These are phyloP conservation scores for Chrysemys picta DNA, from an alignment of 2,113 vertebrate species.

Conservation along the genomic window DNA sequence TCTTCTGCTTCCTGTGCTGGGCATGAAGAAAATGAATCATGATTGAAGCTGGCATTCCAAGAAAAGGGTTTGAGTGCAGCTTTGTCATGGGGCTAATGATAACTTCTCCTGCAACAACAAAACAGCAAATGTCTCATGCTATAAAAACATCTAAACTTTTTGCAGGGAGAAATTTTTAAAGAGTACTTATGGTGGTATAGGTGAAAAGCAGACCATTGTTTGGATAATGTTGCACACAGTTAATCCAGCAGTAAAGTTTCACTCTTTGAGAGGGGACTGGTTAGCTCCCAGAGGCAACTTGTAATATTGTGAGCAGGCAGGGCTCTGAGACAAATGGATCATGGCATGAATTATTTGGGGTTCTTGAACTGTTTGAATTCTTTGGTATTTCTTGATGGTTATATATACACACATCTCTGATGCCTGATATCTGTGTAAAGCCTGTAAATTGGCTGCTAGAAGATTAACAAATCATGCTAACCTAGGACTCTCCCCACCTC, in stretches of 20 bases:
- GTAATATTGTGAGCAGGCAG: neutral
- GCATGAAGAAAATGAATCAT: conserved; percentile 35
- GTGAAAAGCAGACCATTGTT: neutral
- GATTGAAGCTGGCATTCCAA: conserved; percentile 70
- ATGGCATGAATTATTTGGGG: neutral
- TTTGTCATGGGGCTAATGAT: neutral
- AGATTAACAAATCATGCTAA: neutral
- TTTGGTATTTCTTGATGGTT: conserved; percentile 18
- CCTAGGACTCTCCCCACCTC: neutral
- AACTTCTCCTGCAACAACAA: conserved; percentile 10
- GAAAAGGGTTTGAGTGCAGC: conserved; percentile 33
- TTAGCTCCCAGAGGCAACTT: neutral
- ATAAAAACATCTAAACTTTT: conserved; percentile 4
- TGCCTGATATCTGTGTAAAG: conserved; percentile 23
- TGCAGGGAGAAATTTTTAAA: conserved; percentile 43
- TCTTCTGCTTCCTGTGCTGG: conserved; percentile 54
- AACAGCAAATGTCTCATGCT: conserved; percentile 22
- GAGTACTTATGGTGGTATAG: neutral
- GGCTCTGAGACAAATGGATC: accelerated
- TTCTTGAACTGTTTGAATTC: conserved; percentile 42
- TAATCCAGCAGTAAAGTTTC: neutral
- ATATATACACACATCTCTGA: conserved; percentile 56
- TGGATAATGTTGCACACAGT: accelerated
- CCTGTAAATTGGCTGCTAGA: conserved; percentile 7
- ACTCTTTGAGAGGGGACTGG: neutral